Base-by-base conservation (phyloP, 2,113 vertebrate genomes). In the Amblyopsis rosae region DNA sequence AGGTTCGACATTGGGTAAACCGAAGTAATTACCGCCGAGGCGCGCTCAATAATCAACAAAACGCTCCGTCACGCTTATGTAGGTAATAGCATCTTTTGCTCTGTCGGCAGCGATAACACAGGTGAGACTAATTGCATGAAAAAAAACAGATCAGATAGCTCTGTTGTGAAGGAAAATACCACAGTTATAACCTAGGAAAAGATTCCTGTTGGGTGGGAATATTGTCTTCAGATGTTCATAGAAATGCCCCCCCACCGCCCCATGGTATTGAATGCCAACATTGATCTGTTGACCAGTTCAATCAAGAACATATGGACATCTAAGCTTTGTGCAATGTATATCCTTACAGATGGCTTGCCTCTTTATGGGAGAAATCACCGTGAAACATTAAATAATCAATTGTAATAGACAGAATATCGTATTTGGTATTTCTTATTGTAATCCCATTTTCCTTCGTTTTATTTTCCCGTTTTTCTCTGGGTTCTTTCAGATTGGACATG, bases 121-220 rank as follows among this genome's bases (percentile, higher is more conserved):
- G 91, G 92, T 93, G 91, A 86, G 91, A 90, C 91, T 84, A 93
- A 92, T 92, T 46, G 85, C 45, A 67, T 69, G 73, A 88, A 89
- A 86, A 41, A 41, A 41, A 85, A 65, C 50, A 19, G 45, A 88
- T 88, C 89, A 86, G 90, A 93, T 93, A 88, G 86, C 69, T 85
- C 86, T 84, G 84, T 86, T 69, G 86, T 70, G 80, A 86, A 88
- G 74, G 19, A 73, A 88, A 91, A 87, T 81, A 64, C 46, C 85
- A 88, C 72, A 81, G 88, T 80, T 26, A 73, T 54, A 79, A 85
- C 81, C n/a, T 74, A 84, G 12, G 59, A 74, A 7, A 64, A 59
- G 19, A 15, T 76, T n/a, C 1, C 32, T 5, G 66, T 61, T n/a
- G 67, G 9, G 17, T 46, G 13, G 73, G 58, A 1, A 0, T 66